Evolutionary conservation across 2,888 invertebrate species (phyloP).

Genomic region (Oxycera nigricornis): DNA sequence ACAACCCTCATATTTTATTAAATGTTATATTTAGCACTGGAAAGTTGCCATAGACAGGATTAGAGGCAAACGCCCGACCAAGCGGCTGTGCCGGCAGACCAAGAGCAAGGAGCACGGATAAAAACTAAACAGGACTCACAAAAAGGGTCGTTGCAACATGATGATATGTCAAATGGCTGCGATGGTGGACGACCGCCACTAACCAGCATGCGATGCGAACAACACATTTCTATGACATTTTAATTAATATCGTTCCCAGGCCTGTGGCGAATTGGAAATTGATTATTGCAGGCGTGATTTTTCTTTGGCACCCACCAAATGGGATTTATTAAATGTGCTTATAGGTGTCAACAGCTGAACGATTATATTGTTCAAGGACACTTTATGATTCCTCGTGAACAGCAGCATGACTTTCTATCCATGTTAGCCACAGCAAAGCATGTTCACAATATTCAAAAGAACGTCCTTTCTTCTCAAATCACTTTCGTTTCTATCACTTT

Average conservation of each 20-base stretch:
- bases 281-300: constrained; percentile 16
- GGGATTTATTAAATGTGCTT: neutral
- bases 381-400: too few species aligned
- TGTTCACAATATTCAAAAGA: too few species aligned
- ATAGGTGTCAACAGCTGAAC: too few species aligned
- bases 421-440: too few species aligned
- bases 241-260: constrained; percentile 42
- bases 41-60: constrained; percentile 42
- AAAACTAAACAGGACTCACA: constrained; percentile 25
- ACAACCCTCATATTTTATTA: constrained; percentile 47
- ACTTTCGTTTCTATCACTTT: too few species aligned
- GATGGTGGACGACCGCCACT: constrained; percentile 35
- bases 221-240: constrained; percentile 45
- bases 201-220: constrained; percentile 16
- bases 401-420: too few species aligned
- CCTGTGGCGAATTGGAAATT: constrained; percentile 1
- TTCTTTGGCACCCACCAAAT: neutral
- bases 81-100: neutral
- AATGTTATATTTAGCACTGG: constrained; percentile 40
- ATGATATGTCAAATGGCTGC: constrained; percentile 20
- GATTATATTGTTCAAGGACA: neutral
- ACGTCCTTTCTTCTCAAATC: too few species aligned
- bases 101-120: constrained; percentile 5
- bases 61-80: constrained; percentile 1
- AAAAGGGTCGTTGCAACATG: constrained; percentile 20